These are phyloP conservation scores for Megaptera novaeangliae DNA, from an alignment of 2,113 vertebrate genomes.

Conservation along the genomic window DNA sequence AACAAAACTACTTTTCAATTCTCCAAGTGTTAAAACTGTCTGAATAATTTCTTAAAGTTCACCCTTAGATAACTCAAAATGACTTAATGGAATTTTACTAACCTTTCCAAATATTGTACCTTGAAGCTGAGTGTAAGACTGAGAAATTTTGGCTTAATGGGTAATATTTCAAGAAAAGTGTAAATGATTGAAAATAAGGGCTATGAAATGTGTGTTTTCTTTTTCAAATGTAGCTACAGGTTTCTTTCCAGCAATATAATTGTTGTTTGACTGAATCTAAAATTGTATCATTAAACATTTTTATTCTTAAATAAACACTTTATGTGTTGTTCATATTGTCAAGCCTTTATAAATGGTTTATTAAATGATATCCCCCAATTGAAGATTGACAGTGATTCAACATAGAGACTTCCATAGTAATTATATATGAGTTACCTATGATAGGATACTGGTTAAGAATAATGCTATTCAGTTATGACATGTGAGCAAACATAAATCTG, in stretches of 20 bases:
- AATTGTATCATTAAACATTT: neutral
- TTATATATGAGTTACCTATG: neutral
- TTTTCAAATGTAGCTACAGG: neutral
- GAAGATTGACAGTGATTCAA: neutral
- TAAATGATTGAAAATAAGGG: neutral
- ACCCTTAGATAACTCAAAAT: slow-evolving; percentile 43
- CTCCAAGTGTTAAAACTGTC: slow-evolving; percentile 15
- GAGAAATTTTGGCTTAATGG: slow-evolving; percentile 11
- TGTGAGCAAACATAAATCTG: neutral
- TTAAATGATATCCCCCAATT: neutral
- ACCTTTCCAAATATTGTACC: slow-evolving; percentile 57
- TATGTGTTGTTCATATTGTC: neutral
- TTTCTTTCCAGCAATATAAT: neutral
- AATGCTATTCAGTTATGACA: neutral
- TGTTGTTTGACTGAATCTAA: neutral
- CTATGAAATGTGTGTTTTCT: neutral
- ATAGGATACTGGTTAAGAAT: neutral
- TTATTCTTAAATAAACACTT: neutral
- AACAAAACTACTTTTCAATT: slow-evolving; percentile 43
- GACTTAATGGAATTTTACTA: slow-evolving; percentile 64
- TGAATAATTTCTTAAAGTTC: slow-evolving; percentile 55
- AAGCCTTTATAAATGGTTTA: neutral
- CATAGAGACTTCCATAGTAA: neutral
- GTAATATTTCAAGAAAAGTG: slow-evolving; percentile 47
- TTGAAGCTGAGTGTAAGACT: slow-evolving; percentile 43